Conservation (phyloP, 2,797 vertebrate genomes). For the Propithecus deckenii region DNA sequence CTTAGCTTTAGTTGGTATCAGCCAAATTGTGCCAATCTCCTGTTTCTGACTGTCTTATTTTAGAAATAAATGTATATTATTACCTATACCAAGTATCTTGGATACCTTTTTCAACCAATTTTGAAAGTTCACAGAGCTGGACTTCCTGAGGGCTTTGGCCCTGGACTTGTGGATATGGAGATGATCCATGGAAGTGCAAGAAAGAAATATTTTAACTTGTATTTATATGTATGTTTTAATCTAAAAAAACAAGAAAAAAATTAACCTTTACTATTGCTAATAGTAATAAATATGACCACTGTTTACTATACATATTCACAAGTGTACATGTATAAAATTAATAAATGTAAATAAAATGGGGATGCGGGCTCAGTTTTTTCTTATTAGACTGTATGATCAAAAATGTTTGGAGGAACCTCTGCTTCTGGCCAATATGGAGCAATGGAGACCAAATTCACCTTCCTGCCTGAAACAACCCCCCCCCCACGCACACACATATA, state of each 20-base stretch:
- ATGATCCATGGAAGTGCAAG: background rate
- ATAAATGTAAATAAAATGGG: background rate
- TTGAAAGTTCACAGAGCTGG: background rate
- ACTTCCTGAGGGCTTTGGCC: background rate
- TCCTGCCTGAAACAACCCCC: background rate
- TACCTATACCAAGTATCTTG: background rate
- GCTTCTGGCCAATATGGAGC: background rate
- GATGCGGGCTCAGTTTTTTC: background rate
- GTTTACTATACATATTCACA: background rate
- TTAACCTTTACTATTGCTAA: background rate
- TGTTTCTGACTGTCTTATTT: background rate
- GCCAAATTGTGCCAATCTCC: background rate
- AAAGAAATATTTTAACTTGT: conserved; percentile 10
- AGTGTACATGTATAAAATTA: background rate
- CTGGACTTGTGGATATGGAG: background rate
- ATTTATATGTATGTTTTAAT: background rate
- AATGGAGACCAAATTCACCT: background rate
- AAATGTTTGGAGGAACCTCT: background rate
- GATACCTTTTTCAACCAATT: background rate
- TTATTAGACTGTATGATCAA: background rate
- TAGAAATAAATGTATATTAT: background rate
- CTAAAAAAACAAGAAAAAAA: background rate
- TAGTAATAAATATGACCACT: background rate
- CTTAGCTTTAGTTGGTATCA: background rate
- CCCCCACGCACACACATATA: background rate